Percentiles rank a stretch among this genome's conserved stretches.
These are phyloP conservation scores for Drosophila teissieri DNA, from an alignment of 1,140 invertebrate genomes.

Conservation along the genomic window DNA sequence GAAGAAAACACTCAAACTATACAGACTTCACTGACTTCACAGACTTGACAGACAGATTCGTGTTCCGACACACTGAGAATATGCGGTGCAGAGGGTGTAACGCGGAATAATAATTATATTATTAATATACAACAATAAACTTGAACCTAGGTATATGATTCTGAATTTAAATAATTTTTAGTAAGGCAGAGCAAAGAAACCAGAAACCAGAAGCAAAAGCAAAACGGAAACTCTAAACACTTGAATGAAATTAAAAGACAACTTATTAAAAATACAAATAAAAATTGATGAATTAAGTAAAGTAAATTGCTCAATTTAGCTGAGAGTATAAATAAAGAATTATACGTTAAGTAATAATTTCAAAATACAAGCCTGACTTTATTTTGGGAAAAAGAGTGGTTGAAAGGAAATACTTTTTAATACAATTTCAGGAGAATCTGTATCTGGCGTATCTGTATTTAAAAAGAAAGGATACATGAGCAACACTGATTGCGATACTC, in stretches of 20 bases:
- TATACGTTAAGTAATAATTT: slow-evolving; percentile 84
- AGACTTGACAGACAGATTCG: slow-evolving; percentile 19
- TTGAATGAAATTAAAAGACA: slow-evolving; percentile 72
- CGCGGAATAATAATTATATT: slow-evolving; percentile 71
- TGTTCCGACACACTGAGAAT: slow-evolving; percentile 16
- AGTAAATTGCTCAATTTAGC: slow-evolving; percentile 83
- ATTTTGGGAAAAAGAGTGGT: too few relatives aligned
- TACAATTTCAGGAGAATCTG: not conserved
- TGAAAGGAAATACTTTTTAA: not conserved
- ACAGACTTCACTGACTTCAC: slow-evolving; percentile 25
- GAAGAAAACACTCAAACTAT: slow-evolving; percentile 27
- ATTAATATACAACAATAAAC: slow-evolving; percentile 80
- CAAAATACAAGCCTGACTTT: slow-evolving; percentile 32
- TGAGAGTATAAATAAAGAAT: slow-evolving; percentile 82
- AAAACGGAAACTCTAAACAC: slow-evolving; percentile 62
- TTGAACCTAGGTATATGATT: slow-evolving; percentile 78
- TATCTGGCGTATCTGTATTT: not conserved
- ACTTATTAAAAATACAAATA: slow-evolving; percentile 65
- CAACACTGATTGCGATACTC: not conserved
- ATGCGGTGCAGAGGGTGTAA: slow-evolving; percentile 20
- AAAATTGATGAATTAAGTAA: slow-evolving; percentile 80
- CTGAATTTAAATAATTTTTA: slow-evolving; percentile 83
- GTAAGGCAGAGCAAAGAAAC: slow-evolving; percentile 56
- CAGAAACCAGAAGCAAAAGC: slow-evolving; percentile 38
- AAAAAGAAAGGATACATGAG: not conserved